Evolutionary conservation across 2,797 vertebrate species (phyloP).

Genomic region (Falco rusticolus): DNA sequence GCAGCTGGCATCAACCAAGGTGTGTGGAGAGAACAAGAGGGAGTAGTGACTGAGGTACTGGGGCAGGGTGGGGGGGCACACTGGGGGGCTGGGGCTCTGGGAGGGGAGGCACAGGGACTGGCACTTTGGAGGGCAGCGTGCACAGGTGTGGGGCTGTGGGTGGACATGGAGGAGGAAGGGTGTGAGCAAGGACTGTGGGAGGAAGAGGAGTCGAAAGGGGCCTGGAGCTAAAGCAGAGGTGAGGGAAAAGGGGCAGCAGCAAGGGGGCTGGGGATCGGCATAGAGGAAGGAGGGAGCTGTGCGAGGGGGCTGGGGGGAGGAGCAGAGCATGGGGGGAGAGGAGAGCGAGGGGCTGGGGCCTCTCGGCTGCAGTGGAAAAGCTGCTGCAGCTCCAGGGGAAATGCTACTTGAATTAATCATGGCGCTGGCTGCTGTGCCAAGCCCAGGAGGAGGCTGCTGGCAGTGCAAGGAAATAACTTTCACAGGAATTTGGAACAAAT

Average conservation of each 20-base stretch:
- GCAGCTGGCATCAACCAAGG: background rate
- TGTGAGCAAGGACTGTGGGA: background rate
- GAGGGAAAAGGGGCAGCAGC: constrained; percentile 10
- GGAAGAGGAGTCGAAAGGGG: background rate
- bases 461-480: constrained; percentile 71
- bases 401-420: constrained; percentile 75
- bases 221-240: background rate
- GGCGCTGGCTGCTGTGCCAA: constrained; percentile 73
- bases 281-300: background rate
- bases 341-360: constrained; percentile 46
- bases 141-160: background rate
- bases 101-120: background rate
- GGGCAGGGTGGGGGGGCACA: too few species aligned
- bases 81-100: background rate
- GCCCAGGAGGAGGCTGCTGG: constrained; percentile 73
- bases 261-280: background rate
- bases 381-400: constrained; percentile 73
- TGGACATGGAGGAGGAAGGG: background rate
- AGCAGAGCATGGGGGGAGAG: constrained; percentile 25
- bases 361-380: constrained; percentile 65
- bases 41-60: background rate
- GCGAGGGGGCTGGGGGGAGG: constrained; percentile 28
- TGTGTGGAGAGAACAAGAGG: background rate
- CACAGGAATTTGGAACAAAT: constrained; percentile 72
- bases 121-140: background rate